These are phyloP conservation scores for Calidris pugnax DNA, from an alignment of 2,113 vertebrate genomes.

Conservation along the genomic window DNA sequence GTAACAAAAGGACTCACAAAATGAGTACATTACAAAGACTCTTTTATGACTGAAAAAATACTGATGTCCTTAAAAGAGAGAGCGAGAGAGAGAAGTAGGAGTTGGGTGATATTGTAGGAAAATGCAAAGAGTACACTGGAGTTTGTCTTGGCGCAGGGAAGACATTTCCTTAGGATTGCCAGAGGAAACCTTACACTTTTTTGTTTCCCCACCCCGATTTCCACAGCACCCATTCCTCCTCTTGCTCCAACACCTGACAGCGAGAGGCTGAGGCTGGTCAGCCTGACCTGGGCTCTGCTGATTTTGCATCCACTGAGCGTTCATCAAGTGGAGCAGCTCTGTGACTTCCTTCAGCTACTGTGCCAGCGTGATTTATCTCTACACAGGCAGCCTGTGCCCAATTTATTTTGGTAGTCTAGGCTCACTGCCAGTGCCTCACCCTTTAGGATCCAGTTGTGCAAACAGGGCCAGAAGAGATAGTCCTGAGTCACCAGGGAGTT, in stretches of 20 bases:
- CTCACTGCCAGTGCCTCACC: rapidly evolving
- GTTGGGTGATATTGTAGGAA: neutral
- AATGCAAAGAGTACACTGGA: neutral
- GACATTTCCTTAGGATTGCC: neutral
- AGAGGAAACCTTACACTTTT: neutral
- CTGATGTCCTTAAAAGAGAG: conserved; percentile 15
- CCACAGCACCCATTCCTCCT: neutral
- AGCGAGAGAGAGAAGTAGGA: neutral
- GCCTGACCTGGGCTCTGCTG: neutral
- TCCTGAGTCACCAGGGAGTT: neutral
- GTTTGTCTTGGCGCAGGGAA: neutral
- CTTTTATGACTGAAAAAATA: conserved; percentile 54
- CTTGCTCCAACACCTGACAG: neutral
- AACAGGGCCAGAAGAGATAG: neutral
- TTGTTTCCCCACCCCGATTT: neutral
- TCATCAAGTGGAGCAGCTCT: neutral
- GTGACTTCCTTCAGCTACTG: neutral
- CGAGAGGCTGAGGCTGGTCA: neutral
- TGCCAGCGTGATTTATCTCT: neutral
- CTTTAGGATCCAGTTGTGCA: neutral
- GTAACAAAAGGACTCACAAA: conserved; percentile 57
- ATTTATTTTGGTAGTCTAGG: neutral
- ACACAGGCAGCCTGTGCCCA: neutral
- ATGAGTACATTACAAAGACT: conserved; percentile 40
- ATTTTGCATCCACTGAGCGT: neutral